A percentile compares a stretch with the other conserved stretches of the same genome.
Evolutionary conservation across 2,113 vertebrate genomes (phyloP).

Genomic region (Entosphenus tridentatus): DNA sequence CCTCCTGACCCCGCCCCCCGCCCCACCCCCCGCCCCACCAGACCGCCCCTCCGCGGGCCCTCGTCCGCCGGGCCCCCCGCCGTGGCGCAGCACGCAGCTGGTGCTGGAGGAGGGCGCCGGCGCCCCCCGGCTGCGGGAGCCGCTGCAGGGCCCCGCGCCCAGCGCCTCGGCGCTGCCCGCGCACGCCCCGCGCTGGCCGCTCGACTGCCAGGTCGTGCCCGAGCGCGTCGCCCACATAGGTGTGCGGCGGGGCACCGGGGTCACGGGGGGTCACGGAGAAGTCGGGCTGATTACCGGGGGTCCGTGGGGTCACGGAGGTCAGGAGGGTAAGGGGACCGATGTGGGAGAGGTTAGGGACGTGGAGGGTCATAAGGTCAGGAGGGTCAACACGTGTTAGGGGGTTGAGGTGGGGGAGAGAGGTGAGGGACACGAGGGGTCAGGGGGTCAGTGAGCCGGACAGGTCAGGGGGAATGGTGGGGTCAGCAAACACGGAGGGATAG

Average conservation of each 20-base stretch:
- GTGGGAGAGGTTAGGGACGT: neutral
- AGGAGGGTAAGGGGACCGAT: neutral
- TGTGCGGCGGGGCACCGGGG: slow-evolving; percentile 14
- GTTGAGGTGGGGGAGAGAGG: neutral
- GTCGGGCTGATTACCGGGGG: neutral
- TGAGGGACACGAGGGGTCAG: neutral
- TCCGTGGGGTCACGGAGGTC: neutral
- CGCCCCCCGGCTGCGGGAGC: slow-evolving; percentile 18
- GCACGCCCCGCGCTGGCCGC: slow-evolving; percentile 24
- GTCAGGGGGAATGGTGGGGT: neutral
- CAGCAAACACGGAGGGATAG: neutral
- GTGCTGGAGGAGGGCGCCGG: slow-evolving; percentile 21
- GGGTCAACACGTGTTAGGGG: neutral
- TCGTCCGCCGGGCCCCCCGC: neutral
- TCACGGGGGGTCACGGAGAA: slow-evolving; percentile 7
- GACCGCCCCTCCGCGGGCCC: too few relatives aligned
- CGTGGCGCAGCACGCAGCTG: slow-evolving; percentile 23
- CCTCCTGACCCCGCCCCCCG: too few relatives aligned
- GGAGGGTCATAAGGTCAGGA: neutral
- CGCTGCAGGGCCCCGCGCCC: slow-evolving; percentile 20
- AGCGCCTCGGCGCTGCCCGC: slow-evolving; percentile 15
- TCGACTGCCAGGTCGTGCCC: slow-evolving; percentile 28
- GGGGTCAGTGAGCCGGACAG: neutral
- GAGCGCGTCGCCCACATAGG: slow-evolving; percentile 28
- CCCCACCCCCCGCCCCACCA: too few relatives aligned